Conservation (phyloP, 1,140 invertebrate species). For the Pentalonia nigronervosa region DNA sequence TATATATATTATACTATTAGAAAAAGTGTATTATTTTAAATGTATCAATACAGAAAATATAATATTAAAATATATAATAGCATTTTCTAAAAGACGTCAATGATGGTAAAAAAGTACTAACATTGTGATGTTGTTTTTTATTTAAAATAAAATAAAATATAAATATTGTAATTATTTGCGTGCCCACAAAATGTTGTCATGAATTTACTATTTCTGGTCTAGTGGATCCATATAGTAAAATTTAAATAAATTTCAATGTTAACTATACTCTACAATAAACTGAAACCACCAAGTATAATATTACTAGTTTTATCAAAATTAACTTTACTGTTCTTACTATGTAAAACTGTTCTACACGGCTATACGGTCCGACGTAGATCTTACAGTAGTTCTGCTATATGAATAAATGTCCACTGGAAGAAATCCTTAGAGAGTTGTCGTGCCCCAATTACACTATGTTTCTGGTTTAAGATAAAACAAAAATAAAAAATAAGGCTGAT, state of each 20-base stretch:
- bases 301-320: neutral
- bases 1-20: no score
- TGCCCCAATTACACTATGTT: neutral
- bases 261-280: neutral
- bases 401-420: no score
- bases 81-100: no score
- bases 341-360: no score
- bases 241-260: neutral
- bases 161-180: no score
- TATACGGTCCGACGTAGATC: neutral
- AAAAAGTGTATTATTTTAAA: no score
- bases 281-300: neutral
- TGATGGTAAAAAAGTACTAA: no score
- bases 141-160: no score
- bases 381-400: neutral
- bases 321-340: neutral
- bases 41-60: no score
- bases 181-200: no score
- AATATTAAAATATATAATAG: no score
- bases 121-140: no score
- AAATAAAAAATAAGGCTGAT: neutral
- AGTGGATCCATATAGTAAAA: neutral
- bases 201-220: neutral
- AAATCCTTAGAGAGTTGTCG: neutral
- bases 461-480: neutral